phyloP scores from a whole-genome alignment of 2,113 vertebrate species.

The Daboia siamensis region DNA sequence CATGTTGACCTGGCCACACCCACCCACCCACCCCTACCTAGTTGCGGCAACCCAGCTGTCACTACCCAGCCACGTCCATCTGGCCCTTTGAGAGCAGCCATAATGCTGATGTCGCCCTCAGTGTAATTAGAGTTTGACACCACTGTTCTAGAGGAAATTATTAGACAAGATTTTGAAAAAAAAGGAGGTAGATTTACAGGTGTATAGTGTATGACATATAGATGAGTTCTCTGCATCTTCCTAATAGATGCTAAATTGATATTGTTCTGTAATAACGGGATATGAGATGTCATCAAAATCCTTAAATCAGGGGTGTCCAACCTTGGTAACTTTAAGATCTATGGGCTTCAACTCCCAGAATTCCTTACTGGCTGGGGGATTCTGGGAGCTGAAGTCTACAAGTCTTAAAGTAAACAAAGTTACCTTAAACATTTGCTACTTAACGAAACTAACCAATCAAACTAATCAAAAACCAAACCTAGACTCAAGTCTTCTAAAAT shows the following conservation, averaged over 20 bases:
- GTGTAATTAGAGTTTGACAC: too few species aligned
- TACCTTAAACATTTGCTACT: neutral
- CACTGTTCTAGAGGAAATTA: neutral
- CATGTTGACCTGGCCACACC: too few species aligned
- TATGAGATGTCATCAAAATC: neutral
- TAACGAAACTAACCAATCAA: neutral
- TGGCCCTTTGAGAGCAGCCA: too few species aligned
- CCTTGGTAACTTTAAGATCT: neutral
- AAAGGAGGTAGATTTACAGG: neutral
- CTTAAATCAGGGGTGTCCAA: neutral
- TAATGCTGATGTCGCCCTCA: too few species aligned
- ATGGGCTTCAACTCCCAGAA: neutral
- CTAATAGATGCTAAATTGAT: neutral
- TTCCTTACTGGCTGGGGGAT: neutral
- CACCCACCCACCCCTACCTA: too few species aligned
- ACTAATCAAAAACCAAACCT: neutral
- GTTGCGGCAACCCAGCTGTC: too few species aligned
- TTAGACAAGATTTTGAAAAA: neutral
- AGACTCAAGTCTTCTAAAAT: neutral
- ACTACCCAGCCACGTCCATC: too few species aligned
- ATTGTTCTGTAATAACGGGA: neutral
- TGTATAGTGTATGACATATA: neutral
- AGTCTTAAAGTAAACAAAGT: neutral
- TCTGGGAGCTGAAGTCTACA: neutral
- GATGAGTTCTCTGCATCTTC: neutral